These are phyloP conservation scores for Cathartes aura DNA, from an alignment of 2,113 vertebrate genomes.

Conservation along the genomic window DNA sequence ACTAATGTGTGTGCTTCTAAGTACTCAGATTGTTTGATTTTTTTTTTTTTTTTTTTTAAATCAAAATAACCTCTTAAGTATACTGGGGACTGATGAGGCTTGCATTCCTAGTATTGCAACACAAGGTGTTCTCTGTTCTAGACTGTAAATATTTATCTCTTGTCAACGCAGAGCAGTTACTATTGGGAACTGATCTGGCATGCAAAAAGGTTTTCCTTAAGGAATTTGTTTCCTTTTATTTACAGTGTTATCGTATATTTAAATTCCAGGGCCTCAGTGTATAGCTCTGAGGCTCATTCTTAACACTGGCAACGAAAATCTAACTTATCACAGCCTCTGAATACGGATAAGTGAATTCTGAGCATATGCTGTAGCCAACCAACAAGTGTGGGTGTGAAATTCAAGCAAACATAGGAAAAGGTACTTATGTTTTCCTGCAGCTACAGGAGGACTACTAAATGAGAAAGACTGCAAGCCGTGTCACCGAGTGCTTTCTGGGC, in stretches of 20 bases:
- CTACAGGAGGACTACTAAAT: neutral
- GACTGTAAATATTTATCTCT: slow-evolving; percentile 70
- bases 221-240: slow-evolving; percentile 66
- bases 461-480: neutral
- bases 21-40: neutral
- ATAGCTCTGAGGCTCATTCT: slow-evolving; percentile 20
- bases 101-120: slow-evolving; percentile 31
- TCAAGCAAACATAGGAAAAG: neutral
- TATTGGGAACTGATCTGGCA: slow-evolving; percentile 62
- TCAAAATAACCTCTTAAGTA: neutral
- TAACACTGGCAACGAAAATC: neutral
- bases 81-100: slow-evolving; percentile 3
- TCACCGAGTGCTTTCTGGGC: neutral
- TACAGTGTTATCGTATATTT: slow-evolving; percentile 38
- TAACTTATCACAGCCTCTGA: neutral
- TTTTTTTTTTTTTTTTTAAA: neutral
- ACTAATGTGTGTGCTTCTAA: neutral
- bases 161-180: slow-evolving; percentile 57
- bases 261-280: slow-evolving; percentile 44
- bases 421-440: neutral
- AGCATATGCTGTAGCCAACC: neutral
- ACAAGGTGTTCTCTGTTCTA: slow-evolving; percentile 69
- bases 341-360: neutral
- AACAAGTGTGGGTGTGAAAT: neutral
- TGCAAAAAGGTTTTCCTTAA: slow-evolving; percentile 35